phyloP scores from a whole-genome alignment of 2,888 invertebrate genomes.

The Nymphalis urticae region DNA sequence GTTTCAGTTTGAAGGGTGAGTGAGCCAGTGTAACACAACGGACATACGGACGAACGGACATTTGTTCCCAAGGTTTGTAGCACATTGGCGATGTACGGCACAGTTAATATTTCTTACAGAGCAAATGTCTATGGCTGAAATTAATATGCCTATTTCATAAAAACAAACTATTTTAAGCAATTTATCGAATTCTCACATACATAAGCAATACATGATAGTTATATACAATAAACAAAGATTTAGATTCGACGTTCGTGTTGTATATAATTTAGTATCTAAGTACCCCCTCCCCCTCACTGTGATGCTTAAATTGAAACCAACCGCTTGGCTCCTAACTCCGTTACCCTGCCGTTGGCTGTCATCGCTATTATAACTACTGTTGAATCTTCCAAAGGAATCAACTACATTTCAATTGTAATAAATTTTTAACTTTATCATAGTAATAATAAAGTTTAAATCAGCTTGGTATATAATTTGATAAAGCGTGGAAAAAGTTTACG shows the following conservation, averaged over 20 bases:
- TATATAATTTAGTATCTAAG: constrained; percentile 57
- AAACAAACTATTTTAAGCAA: no score
- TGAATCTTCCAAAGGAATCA: constrained; percentile 25
- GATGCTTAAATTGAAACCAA: constrained; percentile 59
- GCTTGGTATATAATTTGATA: not conserved
- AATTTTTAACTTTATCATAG: not conserved
- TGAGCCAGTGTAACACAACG: no score
- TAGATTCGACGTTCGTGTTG: constrained; percentile 48
- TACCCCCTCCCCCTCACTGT: constrained; percentile 46
- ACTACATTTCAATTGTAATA: not conserved
- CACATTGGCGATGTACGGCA: no score
- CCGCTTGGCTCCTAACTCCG: constrained; percentile 57
- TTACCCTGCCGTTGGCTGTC: constrained; percentile 49
- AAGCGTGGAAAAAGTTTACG: not conserved
- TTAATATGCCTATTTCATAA: no score
- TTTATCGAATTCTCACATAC: no score
- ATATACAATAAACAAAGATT: constrained; percentile 54
- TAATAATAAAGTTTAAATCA: constrained; percentile 9
- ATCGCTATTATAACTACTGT: constrained; percentile 45
- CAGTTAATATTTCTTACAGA: no score
- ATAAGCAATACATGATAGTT: no score
- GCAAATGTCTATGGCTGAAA: no score
- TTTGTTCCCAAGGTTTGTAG: no score
- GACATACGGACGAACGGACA: no score
- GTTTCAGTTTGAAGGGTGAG: no score